These are phyloP conservation scores for Alces alces DNA, from an alignment of 2,113 vertebrate genomes.

Conservation along the genomic window DNA sequence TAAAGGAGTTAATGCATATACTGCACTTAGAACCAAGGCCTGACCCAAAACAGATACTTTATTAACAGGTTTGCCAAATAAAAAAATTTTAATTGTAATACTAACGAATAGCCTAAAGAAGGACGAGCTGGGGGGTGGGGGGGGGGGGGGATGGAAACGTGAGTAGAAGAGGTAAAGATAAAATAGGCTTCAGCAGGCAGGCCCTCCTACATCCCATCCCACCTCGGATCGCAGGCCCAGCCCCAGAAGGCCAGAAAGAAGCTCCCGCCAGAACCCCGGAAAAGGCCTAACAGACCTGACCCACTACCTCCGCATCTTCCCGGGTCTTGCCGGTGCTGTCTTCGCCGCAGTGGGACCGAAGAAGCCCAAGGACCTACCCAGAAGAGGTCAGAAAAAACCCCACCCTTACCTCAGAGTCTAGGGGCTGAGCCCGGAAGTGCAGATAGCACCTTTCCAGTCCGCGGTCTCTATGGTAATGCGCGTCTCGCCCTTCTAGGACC, in stretches of 20 bases:
- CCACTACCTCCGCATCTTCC: neutral
- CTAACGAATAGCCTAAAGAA: neutral
- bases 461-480: neutral
- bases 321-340: neutral
- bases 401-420: neutral
- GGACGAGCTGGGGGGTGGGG: neutral
- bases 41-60: neutral
- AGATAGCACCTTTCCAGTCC: neutral
- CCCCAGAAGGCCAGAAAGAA: accelerated
- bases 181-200: neutral
- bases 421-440: neutral
- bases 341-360: accelerated
- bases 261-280: neutral
- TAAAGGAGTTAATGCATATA: neutral
- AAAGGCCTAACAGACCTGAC: neutral
- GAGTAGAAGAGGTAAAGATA: neutral
- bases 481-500: neutral
- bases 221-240: neutral
- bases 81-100: neutral
- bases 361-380: accelerated
- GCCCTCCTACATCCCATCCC: neutral
- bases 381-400: neutral
- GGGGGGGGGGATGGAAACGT: neutral
- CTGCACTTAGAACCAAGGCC: neutral
- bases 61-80: neutral